These are phyloP conservation scores for Hybos culiciformis DNA, from an alignment of 2,888 invertebrate genomes.

Conservation along the genomic window DNA sequence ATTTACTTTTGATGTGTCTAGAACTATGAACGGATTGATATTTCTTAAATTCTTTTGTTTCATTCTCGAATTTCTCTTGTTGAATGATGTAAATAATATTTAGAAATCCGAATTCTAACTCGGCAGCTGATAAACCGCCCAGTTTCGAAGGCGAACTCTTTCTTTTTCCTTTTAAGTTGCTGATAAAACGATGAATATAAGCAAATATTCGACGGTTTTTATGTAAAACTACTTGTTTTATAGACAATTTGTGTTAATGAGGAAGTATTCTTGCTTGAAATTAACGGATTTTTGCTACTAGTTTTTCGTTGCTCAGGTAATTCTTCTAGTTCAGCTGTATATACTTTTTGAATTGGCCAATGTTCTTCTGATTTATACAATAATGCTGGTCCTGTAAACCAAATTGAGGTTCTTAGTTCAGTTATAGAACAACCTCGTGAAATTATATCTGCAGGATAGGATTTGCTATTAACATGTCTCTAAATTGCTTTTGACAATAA, in stretches of 20 bases:
- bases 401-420: not conserved
- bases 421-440: conserved; percentile 12
- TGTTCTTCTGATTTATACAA: not conserved
- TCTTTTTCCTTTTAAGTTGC: not conserved
- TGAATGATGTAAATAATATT: not conserved
- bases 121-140: not conserved
- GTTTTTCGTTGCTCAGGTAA: not conserved
- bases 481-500: conserved; percentile 5
- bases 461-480: conserved; percentile 10
- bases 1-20: not conserved
- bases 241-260: not conserved
- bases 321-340: not conserved
- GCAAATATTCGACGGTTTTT: not conserved
- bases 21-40: not conserved
- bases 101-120: not conserved
- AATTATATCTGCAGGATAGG: conserved; percentile 14
- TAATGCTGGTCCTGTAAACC: conserved; percentile 5
- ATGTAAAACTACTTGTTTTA: not conserved
- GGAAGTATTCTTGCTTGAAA: too few species aligned
- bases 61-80: not conserved
- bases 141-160: not conserved
- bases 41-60: too few species aligned
- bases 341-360: not conserved
- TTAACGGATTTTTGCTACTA: too few species aligned
- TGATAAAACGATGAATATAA: not conserved